Conservation (phyloP, 2,797 vertebrate species). For the Tragelaphus oryx region DNA sequence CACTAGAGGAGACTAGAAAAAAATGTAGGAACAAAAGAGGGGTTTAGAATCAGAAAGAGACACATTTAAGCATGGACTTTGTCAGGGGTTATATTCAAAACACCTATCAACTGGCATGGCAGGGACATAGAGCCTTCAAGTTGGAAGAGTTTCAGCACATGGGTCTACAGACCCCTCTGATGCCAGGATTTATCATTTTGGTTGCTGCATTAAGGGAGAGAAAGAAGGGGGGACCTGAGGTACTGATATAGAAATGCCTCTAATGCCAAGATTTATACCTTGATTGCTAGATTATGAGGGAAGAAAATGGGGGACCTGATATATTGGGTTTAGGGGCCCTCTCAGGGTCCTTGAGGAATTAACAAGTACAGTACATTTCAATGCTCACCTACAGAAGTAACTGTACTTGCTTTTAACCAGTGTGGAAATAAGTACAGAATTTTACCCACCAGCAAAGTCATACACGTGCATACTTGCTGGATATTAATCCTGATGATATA, state of each 20-base stretch:
- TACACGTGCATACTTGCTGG: neutral
- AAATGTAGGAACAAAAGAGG: neutral
- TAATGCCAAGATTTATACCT: neutral
- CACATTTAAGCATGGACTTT: neutral
- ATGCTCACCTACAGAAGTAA: neutral
- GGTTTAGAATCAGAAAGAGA: neutral
- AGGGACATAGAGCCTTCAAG: neutral
- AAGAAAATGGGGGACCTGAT: rapidly evolving
- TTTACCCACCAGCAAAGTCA: neutral
- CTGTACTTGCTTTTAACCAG: neutral
- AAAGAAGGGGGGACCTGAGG: neutral
- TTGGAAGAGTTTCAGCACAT: rapidly evolving
- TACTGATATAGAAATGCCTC: neutral
- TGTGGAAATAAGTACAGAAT: neutral
- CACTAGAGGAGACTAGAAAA: neutral
- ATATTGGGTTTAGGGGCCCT: neutral
- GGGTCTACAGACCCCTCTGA: neutral
- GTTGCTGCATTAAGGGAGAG: neutral
- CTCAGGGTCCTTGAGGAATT: neutral
- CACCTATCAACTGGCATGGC: neutral
- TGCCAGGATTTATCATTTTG: neutral
- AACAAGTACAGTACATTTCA: neutral
- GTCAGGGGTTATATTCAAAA: neutral
- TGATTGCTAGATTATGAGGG: neutral
- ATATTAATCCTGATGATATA: neutral